These are phyloP conservation scores for Pionites leucogaster DNA, from an alignment of 2,113 vertebrate species.

Conservation along the genomic window DNA sequence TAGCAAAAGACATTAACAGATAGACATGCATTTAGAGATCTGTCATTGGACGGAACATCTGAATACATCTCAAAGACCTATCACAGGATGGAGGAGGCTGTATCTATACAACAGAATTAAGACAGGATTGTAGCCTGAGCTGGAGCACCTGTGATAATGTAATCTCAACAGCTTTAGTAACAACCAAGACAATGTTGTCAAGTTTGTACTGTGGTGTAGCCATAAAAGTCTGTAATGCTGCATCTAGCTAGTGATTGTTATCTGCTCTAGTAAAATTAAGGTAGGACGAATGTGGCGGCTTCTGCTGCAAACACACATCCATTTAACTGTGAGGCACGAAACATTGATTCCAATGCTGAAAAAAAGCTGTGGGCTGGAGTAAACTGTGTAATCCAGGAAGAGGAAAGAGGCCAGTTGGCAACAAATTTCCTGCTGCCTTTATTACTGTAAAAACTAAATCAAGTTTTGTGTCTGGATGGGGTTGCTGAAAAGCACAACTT, in stretches of 20 bases:
- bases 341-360: background rate
- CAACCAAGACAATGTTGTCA: background rate
- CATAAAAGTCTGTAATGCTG: background rate
- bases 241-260: background rate
- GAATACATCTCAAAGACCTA: background rate
- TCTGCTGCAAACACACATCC: background rate
- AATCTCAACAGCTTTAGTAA: background rate
- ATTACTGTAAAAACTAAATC: background rate
- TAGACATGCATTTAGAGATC: background rate
- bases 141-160: background rate
- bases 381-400: background rate
- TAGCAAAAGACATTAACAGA: background rate
- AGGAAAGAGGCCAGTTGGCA: conserved; percentile 23
- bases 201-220: background rate
- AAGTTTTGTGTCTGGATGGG: background rate
- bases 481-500: background rate
- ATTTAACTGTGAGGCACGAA: background rate
- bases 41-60: background rate
- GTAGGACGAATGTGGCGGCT: background rate
- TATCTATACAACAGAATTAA: background rate
- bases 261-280: background rate
- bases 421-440: conserved; percentile 8
- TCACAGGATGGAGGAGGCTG: background rate
- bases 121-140: background rate
- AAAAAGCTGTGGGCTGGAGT: background rate